Evolutionary conservation across 2,113 vertebrate genomes (phyloP), one percentile per base, ranked within the genome.

Genomic region (Podilymbus podiceps): DNA sequence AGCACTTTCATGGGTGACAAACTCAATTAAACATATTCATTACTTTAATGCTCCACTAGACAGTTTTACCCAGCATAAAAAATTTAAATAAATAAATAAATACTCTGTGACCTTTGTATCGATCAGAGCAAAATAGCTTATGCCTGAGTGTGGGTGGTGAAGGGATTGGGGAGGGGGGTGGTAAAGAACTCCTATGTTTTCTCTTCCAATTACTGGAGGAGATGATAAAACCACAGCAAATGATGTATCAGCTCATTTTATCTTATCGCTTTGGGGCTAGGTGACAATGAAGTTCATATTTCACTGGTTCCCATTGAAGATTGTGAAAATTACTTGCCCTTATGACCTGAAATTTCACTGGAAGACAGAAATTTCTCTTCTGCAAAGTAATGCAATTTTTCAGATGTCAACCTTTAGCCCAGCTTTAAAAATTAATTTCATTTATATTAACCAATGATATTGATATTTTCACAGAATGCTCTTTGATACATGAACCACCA

Each of bases 391-490:
- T 98, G 98, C 98, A 98, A 98, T 99, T 98, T 99, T 98, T 98
- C 98, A 98, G 97, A 98, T 98, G 98, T 98, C 98, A 98, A 98
- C 98, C 98, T 99, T 98, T 98, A 98, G 98, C 98, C 98, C 91
- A 98, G 98, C 98, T 98, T 98, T 98, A 98, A 98, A 98, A 99
- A 98, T 99, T 98, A 98, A 99, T 99, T 98, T 98, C 98, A 98
- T 98, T 98, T 98, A 98, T 98, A 98, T 98, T 98, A 98, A 98
- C 98, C 98, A 99, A 98, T 98, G 98, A 98, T 98, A 98, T 98
- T 98, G 98, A 99, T 98, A 98, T 98, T 98, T 99, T 98, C 98
- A 98, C 97, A 98, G 98, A 98, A 98, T 85, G 66, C 89, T 97
- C 95, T 98, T 98, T 98, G 98, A 98, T 98, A 98, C 98, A 98